phyloP scores from a whole-genome alignment of 2,113 vertebrate genomes.

The Pseudonaja textilis region DNA sequence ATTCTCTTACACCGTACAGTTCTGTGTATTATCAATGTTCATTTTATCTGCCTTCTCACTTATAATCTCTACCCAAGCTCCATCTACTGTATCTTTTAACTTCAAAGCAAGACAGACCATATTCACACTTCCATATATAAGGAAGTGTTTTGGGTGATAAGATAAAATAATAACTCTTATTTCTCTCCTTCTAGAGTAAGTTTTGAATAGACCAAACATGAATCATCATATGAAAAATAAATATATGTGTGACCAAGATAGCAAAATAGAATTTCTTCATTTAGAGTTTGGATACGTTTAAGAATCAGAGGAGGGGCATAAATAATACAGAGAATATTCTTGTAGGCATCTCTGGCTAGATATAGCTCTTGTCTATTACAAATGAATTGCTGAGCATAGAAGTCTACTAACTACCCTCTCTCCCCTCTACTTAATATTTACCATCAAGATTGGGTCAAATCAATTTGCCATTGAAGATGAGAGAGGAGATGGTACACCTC shows the following conservation, averaged over 20 bases:
- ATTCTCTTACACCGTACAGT: too few relatives aligned
- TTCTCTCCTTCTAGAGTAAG: neutral
- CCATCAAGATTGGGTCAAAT: neutral
- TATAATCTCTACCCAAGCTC: neutral
- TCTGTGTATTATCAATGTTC: neutral
- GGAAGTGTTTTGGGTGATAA: neutral
- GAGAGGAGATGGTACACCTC: neutral
- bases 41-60: neutral
- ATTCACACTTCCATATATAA: neutral
- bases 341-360: neutral
- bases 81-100: neutral
- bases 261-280: neutral
- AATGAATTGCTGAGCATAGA: neutral
- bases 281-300: neutral
- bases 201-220: neutral
- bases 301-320: neutral
- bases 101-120: neutral
- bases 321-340: neutral
- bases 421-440: neutral
- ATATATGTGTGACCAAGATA: neutral
- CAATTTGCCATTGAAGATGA: neutral
- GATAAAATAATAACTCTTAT: neutral
- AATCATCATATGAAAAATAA: neutral
- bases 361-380: neutral
- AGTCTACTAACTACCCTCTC: neutral